Base-by-base conservation (phyloP, 1,140 invertebrate species). In the Magallana gigas region DNA sequence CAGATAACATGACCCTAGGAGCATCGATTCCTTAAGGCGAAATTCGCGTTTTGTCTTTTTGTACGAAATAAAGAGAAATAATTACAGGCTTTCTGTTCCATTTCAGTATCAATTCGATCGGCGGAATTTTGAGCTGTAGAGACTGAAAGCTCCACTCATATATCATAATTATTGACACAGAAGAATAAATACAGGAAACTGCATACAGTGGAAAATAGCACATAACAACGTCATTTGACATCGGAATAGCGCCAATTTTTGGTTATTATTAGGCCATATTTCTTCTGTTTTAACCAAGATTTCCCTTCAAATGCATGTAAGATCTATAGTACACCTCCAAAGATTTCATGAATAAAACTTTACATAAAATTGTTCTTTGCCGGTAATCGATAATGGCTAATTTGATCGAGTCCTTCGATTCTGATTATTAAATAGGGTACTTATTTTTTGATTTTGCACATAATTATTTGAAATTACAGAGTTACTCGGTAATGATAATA, bases 391-490 rank as follows among this genome's bases (percentile, higher is more conserved):
- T 83, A 56, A 83, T 23, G 57, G 57, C 57, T 83, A 58, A 83
- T 83, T 83, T 58, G 81, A 83, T 83, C 57, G 48, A 83, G 81
- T 57, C 57, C 36, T 83, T 83, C 81, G 57, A 83, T 83, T 57
- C 48, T 83, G 81, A 83, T 83, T 83, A 83, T 83, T 83, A 83
- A 83, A 83, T 83, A 83, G 81, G 81, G 81, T 83, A 83, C 57
- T 83, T 83, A 83, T 83, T 57, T 83, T 83, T 83, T 83, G 81
- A 83, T 83, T 83, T 83, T 83, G 48, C 57, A 83, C 81, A 83
- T 83, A 83, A 83, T 83, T 83, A 83, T 83, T 83, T 83, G 81
- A 83, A 83, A 83, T 83, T 83, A 83, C 81, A 83, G 81, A 58
- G 48, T 57, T 83, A 83, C 81, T 57, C 48, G 18, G 48, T 83